A percentile compares a stretch with the other conserved stretches of the same genome.
These are phyloP conservation scores for Drosophila infuscata DNA, from an alignment of 2,888 invertebrate genomes.

Conservation along the genomic window DNA sequence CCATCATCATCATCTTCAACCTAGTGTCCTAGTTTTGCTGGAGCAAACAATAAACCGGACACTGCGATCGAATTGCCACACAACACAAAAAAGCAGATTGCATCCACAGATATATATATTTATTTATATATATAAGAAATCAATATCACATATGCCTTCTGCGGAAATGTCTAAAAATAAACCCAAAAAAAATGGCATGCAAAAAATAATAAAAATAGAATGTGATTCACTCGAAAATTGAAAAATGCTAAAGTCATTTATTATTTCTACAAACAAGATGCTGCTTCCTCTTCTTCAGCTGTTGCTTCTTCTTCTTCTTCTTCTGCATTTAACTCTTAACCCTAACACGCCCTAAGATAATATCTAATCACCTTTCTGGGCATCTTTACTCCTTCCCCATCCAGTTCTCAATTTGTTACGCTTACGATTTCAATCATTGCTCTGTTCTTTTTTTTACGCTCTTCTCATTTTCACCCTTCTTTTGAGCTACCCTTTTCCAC, in stretches of 20 bases:
- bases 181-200: slow-evolving; percentile 7
- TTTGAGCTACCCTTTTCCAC: slow-evolving; percentile 36
- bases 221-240: slow-evolving; percentile 21
- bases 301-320: slow-evolving; percentile 1
- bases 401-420: slow-evolving; percentile 49
- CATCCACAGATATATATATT: slow-evolving; percentile 19
- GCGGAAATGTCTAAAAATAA: slow-evolving; percentile 44
- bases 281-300: neutral
- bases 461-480: slow-evolving; percentile 11
- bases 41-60: slow-evolving; percentile 78
- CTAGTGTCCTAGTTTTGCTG: slow-evolving; percentile 62
- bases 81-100: slow-evolving; percentile 45
- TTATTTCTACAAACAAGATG: slow-evolving; percentile 44
- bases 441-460: neutral
- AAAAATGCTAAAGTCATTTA: slow-evolving; percentile 43
- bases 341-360: slow-evolving; percentile 49
- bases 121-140: slow-evolving; percentile 30
- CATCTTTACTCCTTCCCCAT: slow-evolving; percentile 14
- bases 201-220: slow-evolving; percentile 13
- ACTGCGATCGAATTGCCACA: slow-evolving; percentile 79
- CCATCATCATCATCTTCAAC: slow-evolving; percentile 25
- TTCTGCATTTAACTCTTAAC: slow-evolving; percentile 51
- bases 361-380: slow-evolving; percentile 40
- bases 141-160: slow-evolving; percentile 38
- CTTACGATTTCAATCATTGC: slow-evolving; percentile 58